Conservation (phyloP, 2,888 invertebrate species). For the Acleris literana region DNA sequence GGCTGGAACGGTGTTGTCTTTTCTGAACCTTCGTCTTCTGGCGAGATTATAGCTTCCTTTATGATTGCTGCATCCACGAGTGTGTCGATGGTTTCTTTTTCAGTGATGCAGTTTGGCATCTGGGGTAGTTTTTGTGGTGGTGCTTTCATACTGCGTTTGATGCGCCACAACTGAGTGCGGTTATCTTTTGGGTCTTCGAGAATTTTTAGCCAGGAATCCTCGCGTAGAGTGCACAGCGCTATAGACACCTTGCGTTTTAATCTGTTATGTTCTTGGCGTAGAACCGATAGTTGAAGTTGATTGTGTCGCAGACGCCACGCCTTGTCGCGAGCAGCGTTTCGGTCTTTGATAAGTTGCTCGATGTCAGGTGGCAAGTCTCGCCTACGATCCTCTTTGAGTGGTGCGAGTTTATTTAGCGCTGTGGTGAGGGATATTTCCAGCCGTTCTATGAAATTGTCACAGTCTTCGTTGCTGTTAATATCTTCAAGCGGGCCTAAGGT, state of each 20-base stretch:
- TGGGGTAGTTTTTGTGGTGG: not conserved
- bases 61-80: conserved; percentile 1
- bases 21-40: too few relatives aligned
- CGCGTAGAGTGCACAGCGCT: not conserved
- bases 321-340: too few relatives aligned
- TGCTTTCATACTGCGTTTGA: conserved; percentile 2
- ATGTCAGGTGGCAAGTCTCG: too few relatives aligned
- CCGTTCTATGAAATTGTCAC: too few relatives aligned
- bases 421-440: too few relatives aligned
- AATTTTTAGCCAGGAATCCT: conserved; percentile 5
- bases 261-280: conserved; percentile 2
- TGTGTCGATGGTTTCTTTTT: conserved; percentile 11
- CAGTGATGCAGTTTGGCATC: not conserved
- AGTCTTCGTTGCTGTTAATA: too few relatives aligned
- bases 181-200: conserved; percentile 2
- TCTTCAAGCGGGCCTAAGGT: too few relatives aligned
- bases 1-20: too few relatives aligned
- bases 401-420: too few relatives aligned
- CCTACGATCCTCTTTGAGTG: too few relatives aligned
- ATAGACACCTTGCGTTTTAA: not conserved
- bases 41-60: not conserved
- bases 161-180: too few relatives aligned
- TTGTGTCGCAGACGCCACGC: conserved; percentile 17
- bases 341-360: too few relatives aligned
- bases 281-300: not conserved